A percentile compares a stretch with the other conserved stretches of the same genome.
Evolutionary conservation across 2,888 invertebrate genomes (phyloP).

Genomic region (Rugalucina vietnamica): DNA sequence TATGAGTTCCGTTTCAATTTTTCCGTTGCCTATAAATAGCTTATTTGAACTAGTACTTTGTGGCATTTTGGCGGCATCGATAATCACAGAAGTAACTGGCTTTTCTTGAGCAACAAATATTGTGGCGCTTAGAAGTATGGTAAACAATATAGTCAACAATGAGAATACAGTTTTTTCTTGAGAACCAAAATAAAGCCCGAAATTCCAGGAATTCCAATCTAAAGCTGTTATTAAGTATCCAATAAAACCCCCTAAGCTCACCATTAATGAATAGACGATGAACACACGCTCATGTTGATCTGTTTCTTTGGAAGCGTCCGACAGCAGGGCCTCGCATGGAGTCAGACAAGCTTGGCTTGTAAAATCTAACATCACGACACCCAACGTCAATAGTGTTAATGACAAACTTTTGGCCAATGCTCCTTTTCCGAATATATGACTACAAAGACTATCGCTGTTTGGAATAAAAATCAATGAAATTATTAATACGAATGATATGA

Average conservation of each 20-base stretch:
- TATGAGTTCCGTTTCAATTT: not conserved
- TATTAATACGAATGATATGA: slow-evolving; percentile 81
- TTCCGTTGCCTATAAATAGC: not conserved
- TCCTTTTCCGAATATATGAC: slow-evolving; percentile 66
- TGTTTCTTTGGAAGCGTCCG: slow-evolving; percentile 94
- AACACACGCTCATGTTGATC: slow-evolving; percentile 97
- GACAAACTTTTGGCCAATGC: slow-evolving; percentile 66
- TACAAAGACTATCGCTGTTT: slow-evolving; percentile 77
- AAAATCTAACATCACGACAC: slow-evolving; percentile 96
- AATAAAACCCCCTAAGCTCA: slow-evolving; percentile 96
- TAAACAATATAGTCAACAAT: slow-evolving; percentile 94
- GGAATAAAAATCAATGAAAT: slow-evolving; percentile 83
- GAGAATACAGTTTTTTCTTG: slow-evolving; percentile 97
- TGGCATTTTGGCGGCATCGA: not conserved
- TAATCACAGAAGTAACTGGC: slow-evolving; percentile 85
- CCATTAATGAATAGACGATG: slow-evolving; percentile 98
- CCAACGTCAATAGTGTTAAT: slow-evolving; percentile 85
- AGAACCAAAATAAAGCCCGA: slow-evolving; percentile 88
- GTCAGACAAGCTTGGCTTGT: slow-evolving; percentile 98
- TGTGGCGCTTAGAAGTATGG: slow-evolving; percentile 92
- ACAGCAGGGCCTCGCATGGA: slow-evolving; percentile 95
- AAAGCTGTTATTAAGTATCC: slow-evolving; percentile 91
- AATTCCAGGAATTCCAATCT: slow-evolving; percentile 93
- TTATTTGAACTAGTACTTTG: not conserved
- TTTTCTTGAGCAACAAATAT: slow-evolving; percentile 95